Evolutionary conservation across 2,797 vertebrate genomes (phyloP).

Genomic region (Psittacula echo): DNA sequence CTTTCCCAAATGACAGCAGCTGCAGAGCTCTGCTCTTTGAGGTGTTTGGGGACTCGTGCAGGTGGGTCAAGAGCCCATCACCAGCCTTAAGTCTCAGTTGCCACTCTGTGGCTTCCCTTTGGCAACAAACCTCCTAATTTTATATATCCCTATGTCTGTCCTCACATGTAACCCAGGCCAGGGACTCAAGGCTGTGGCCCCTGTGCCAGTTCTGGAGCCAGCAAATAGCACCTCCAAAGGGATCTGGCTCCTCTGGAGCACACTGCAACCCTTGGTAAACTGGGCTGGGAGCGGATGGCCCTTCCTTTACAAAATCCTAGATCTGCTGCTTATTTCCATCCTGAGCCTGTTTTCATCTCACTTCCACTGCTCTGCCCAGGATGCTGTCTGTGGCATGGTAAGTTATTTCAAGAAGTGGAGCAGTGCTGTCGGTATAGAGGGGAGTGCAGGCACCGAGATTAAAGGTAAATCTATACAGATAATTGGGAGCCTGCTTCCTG

Average conservation of each 20-base stretch:
- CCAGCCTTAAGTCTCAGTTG: background rate
- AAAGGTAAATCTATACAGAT: conserved; percentile 38
- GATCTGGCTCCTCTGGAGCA: background rate
- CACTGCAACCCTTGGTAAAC: background rate
- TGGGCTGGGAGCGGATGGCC: background rate
- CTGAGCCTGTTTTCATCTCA: background rate
- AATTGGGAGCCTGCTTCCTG: conserved; percentile 15
- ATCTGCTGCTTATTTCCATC: conserved; percentile 40
- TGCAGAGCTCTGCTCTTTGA: background rate
- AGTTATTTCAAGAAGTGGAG: conserved; percentile 65
- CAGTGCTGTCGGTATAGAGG: conserved; percentile 31
- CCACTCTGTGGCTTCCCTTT: background rate
- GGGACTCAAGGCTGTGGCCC: background rate
- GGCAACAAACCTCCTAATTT: background rate
- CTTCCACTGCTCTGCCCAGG: background rate
- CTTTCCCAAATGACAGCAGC: background rate
- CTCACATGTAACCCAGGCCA: background rate
- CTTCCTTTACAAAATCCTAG: background rate
- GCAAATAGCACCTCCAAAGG: background rate
- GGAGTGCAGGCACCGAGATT: conserved; percentile 7
- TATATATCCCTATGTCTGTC: accelerated
- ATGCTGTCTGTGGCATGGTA: conserved; percentile 45
- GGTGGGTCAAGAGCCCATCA: background rate
- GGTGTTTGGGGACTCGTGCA: accelerated
- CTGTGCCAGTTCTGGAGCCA: background rate